Percentiles rank a stretch among this genome's conserved stretches.
Conservation (phyloP, 1,140 invertebrate genomes). For the Drosophila micromelanica region DNA sequence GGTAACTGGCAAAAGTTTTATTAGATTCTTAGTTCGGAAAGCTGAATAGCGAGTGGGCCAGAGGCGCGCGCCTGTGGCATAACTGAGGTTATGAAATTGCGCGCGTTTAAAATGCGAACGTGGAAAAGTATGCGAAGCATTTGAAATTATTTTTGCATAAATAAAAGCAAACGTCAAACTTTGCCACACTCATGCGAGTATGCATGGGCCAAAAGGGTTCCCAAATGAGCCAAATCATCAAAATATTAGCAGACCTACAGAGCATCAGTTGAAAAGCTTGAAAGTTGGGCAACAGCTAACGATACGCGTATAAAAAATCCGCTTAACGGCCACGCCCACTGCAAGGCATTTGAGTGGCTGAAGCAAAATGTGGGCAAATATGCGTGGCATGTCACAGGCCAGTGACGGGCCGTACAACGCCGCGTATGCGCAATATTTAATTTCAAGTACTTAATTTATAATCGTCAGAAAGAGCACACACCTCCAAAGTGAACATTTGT, state of each 20-base stretch:
- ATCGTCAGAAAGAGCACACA: conserved; percentile 1
- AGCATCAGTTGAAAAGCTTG: conserved; percentile 42
- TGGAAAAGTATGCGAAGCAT: conserved; percentile 71
- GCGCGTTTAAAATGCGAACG: conserved; percentile 42
- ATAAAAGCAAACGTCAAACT: conserved; percentile 56
- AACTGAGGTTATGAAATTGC: conserved; percentile 66
- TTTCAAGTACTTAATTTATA: conserved; percentile 47
- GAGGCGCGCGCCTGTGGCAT: conserved; percentile 57
- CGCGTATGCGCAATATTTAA: conserved; percentile 72
- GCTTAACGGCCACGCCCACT: conserved; percentile 33
- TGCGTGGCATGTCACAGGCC: conserved; percentile 22
- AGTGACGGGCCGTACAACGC: conserved; percentile 22
- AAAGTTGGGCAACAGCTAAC: conserved; percentile 24
- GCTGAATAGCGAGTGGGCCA: background rate
- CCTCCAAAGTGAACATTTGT: background rate
- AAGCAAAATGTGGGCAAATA: conserved; percentile 70
- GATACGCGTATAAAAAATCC: conserved; percentile 34
- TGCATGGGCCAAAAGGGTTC: conserved; percentile 49
- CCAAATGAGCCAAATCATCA: conserved; percentile 67
- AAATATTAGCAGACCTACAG: conserved; percentile 38
- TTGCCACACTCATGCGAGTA: conserved; percentile 26
- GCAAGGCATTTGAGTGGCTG: conserved; percentile 31
- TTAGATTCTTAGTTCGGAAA: conserved; percentile 73
- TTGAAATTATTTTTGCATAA: conserved; percentile 80
- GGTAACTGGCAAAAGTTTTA: conserved; percentile 77